Conservation (phyloP, 2,113 vertebrate species). For the Lucifuga dentata region DNA sequence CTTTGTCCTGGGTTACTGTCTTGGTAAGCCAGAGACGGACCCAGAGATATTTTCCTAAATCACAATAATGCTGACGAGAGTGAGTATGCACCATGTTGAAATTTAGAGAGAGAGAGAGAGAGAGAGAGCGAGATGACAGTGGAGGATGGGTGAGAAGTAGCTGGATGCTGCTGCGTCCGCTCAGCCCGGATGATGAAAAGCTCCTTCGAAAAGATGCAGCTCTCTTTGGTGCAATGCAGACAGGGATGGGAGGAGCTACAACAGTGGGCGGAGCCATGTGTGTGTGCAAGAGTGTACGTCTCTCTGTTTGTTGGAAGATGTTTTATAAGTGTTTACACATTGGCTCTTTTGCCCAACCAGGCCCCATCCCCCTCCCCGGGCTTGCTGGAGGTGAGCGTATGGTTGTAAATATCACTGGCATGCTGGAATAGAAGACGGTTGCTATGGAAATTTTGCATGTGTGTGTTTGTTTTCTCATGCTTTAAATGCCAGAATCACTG, state of each 20-base stretch:
- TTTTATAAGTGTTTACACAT: conserved; percentile 43
- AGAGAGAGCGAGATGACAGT: background rate
- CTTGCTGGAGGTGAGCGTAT: conserved; percentile 15
- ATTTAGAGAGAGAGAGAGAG: background rate
- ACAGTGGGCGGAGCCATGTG: conserved; percentile 61
- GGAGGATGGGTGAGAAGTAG: conserved; percentile 28
- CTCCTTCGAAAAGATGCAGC: conserved; percentile 61
- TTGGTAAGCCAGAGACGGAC: conserved; percentile 3
- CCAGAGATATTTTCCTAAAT: too few relatives aligned
- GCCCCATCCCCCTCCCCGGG: background rate
- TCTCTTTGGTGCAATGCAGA: conserved; percentile 82
- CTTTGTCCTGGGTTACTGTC: conserved; percentile 41
- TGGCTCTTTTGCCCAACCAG: background rate
- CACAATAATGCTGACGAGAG: too few relatives aligned
- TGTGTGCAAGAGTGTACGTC: background rate
- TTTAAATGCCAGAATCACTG: background rate
- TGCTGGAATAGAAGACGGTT: conserved; percentile 19
- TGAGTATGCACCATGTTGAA: too few relatives aligned
- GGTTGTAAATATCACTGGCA: conserved; percentile 38
- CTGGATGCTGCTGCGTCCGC: conserved; percentile 57
- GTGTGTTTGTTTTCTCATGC: conserved; percentile 6
- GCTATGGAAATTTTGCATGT: conserved; percentile 21
- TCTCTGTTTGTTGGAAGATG: conserved; percentile 38
- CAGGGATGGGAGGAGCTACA: conserved; percentile 56
- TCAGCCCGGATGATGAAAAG: conserved; percentile 41